Base-by-base conservation (phyloP, 2,797 vertebrate genomes). In the Gymnoscopelus braueri region DNA sequence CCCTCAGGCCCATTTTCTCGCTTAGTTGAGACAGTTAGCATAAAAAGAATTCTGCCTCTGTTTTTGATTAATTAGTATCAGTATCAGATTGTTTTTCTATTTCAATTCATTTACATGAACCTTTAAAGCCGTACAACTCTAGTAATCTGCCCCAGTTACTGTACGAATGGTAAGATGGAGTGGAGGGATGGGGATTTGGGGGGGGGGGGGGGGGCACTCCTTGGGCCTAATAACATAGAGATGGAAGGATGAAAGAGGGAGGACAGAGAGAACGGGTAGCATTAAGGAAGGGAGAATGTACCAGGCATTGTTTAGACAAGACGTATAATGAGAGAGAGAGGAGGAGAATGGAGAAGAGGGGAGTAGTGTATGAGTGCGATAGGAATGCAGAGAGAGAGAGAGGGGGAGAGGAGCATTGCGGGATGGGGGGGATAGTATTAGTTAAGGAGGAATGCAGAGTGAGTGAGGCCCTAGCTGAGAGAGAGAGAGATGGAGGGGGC, bases 391-490 rank as follows among this genome's bases (percentile, higher is more conserved):
- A 79, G 81, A 14, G 66, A 59, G 76, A 47, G 51, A 70, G 74
- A 56, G 56, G 14, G 39, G 35, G 68, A 58, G 60, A 19, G 29
- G 62, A 72, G 78, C 75, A 85, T 81, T 81, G 82, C 58, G 32
- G 32, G 32, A 3, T 35, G 32, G 63, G 69, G 78, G 69, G 77
- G 84, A 86, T 88, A 74, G 80, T 87, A 84, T 87, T 84, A 81
- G 85, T 70, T 73, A 81, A 75, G 82, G 82, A 90, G 83, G 88
- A 91, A 90, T 90, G 87, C 74, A 77, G 77, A 86, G 73, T 77
- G 90, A 90, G 88, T 77, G 90, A 90, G 88, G 88, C 88, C 87
- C 84, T 67, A 65, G 75, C 74, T 19, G 52, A 26, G 65, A 49
- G 63, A 80, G 79, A 23, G 77, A 13, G 74, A 52, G 79, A 76